Conservation (phyloP, 2,888 invertebrate genomes). For the Hyles lineata region DNA sequence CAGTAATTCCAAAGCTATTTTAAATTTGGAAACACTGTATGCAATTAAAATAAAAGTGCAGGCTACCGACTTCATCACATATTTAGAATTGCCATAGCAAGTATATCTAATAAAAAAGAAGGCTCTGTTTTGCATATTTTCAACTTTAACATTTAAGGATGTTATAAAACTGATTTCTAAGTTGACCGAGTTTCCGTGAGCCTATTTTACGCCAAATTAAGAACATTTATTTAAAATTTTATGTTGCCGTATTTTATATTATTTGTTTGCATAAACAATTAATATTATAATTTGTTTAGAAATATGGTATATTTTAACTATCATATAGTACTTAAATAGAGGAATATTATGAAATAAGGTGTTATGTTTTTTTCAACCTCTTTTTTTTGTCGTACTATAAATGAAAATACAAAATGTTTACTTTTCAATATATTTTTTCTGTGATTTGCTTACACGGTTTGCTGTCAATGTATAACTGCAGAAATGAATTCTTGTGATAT, state of each 20-base stretch:
- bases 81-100: neutral
- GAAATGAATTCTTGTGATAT: too few relatives aligned
- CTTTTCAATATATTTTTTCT: too few relatives aligned
- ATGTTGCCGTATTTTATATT: neutral
- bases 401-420: too few relatives aligned
- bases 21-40: too few relatives aligned
- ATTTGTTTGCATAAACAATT: conserved; percentile 5
- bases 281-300: neutral
- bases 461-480: too few relatives aligned
- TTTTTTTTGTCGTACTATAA: too few relatives aligned
- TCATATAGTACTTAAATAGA: neutral
- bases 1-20: too few relatives aligned
- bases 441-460: too few relatives aligned
- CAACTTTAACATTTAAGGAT: neutral
- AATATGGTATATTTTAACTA: neutral
- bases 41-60: too few relatives aligned
- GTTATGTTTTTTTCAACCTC: too few relatives aligned
- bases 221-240: conserved; percentile 14
- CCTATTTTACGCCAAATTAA: conserved; percentile 4
- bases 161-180: neutral
- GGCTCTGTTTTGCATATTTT: neutral
- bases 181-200: neutral
- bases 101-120: neutral
- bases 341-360: too few relatives aligned
- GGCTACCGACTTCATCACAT: neutral